Evolutionary conservation across 2,888 invertebrate genomes (phyloP), one percentile per base, ranked within the genome.

Genomic region (Baccha elongata): DNA sequence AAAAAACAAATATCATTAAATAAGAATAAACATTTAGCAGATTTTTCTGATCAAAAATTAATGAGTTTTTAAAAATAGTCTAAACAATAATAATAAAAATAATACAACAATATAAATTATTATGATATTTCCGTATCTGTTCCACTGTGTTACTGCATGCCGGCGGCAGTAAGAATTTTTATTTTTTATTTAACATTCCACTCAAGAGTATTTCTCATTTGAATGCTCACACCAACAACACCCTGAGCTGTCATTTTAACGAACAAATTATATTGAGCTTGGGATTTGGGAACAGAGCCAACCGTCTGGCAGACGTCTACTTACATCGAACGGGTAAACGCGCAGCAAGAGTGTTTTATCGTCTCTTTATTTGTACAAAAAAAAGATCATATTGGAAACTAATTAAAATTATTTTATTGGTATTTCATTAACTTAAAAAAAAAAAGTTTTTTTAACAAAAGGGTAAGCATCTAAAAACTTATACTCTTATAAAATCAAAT

Each of bases 281-380:
- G 62, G 78, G 55, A 83, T 53, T 78, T 83, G 67, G 83, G 72
- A 83, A 76, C 64, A 21, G 11, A 53, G 83, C 83, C 76, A 78
- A 78, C 48, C 72, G 76, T 83, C 83, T 83, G 44, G 72, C 83
- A 83, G 78, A 83, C 78, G 83, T 83, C 78, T 83, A 52, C 83
- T 58, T 55, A 62, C 72, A 13, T 68, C 35, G 72, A 68, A 68
- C 72, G 67, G 48, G 83, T 64, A 40, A 76, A 32, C 78, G 72
- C 64, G 60, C 23, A 55, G 19, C 8, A 55, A 32, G 44, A 67
- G 37, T 81, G 65, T 40, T 48, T 74, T 64, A 52, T 60, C 35
- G 75, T 74, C 69, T 65, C 42, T 26, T n/a, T 21, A 17, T 8
- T 60, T 37, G n/a, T n/a, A 37, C 13, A 37, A 52, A 58, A 52